A percentile compares a stretch with the other conserved stretches of the same genome.
phyloP scores from a whole-genome alignment of 2,797 vertebrate genomes.

The Neostethus bicornis region DNA sequence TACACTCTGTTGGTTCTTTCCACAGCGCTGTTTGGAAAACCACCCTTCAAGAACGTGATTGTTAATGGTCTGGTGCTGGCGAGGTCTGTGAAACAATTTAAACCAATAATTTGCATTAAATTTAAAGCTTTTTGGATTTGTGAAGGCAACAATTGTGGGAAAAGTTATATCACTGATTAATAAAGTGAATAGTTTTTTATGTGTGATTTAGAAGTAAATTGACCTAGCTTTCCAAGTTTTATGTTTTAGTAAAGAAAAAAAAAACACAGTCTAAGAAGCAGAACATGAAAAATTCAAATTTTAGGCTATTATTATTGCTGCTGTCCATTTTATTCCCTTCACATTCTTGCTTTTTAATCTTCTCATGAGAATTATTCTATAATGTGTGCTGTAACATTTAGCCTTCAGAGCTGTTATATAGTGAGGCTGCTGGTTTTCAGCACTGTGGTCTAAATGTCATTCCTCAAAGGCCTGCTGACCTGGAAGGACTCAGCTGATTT shows the following conservation, averaged over 20 bases:
- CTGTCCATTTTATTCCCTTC: neutral
- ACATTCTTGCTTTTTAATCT: slow-evolving; percentile 12
- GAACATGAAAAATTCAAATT: too few relatives aligned
- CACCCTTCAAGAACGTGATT: slow-evolving; percentile 97
- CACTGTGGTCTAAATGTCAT: slow-evolving; percentile 50
- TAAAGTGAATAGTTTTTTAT: too few relatives aligned
- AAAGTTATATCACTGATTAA: too few relatives aligned
- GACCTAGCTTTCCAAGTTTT: too few relatives aligned
- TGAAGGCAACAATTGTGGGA: too few relatives aligned
- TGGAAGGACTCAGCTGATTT: slow-evolving; percentile 72
- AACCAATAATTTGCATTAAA: too few relatives aligned
- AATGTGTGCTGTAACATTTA: slow-evolving; percentile 43
- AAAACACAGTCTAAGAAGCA: too few relatives aligned
- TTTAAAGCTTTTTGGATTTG: too few relatives aligned
- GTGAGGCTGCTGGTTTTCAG: slow-evolving; percentile 47
- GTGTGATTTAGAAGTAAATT: too few relatives aligned
- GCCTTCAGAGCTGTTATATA: slow-evolving; percentile 35
- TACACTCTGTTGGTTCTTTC: slow-evolving; percentile 95
- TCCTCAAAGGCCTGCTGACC: slow-evolving; percentile 67
- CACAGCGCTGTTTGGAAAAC: slow-evolving; percentile 94
- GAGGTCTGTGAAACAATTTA: slow-evolving; percentile 75
- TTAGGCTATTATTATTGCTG: too few relatives aligned
- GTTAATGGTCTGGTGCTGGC: slow-evolving; percentile 95
- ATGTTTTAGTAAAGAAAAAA: too few relatives aligned
- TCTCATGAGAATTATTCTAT: slow-evolving; percentile 12